Conservation (phyloP, 1,140 invertebrate species). For the Aphelinus atriplicis region DNA sequence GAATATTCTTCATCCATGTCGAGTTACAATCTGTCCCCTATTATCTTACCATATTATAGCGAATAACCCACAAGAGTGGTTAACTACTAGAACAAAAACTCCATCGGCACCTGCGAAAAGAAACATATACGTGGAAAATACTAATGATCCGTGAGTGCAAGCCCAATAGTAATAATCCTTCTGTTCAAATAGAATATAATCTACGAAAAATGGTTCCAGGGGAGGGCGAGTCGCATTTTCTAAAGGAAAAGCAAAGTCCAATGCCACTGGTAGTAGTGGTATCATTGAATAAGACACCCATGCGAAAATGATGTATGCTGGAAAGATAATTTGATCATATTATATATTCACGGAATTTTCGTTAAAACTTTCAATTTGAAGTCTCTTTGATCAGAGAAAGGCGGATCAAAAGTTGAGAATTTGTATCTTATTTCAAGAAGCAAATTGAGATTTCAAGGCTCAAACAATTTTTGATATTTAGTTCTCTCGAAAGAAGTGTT, state of each 20-base stretch:
- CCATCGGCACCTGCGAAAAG: background rate
- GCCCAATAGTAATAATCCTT: background rate
- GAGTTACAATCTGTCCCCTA: background rate
- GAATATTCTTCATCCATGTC: too few relatives aligned
- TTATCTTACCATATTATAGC: background rate
- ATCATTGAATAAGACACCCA: background rate
- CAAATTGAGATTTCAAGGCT: too few relatives aligned
- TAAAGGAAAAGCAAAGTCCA: background rate
- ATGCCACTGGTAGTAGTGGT: background rate
- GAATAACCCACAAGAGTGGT: slow-evolving; percentile 8
- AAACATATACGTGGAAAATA: background rate
- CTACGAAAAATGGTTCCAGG: background rate
- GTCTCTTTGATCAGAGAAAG: background rate
- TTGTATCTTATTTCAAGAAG: background rate
- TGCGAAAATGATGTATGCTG: background rate
- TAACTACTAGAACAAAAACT: background rate
- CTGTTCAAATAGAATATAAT: slow-evolving; percentile 10
- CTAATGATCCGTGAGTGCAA: background rate
- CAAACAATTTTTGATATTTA: background rate
- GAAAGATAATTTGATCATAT: background rate
- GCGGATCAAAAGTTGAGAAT: background rate
- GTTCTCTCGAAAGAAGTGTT: background rate
- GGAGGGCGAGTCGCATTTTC: background rate
- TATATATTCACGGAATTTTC: background rate
- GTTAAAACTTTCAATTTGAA: background rate